phyloP scores from a whole-genome alignment of 2,797 vertebrate genomes.

The Mallotus villosus region DNA sequence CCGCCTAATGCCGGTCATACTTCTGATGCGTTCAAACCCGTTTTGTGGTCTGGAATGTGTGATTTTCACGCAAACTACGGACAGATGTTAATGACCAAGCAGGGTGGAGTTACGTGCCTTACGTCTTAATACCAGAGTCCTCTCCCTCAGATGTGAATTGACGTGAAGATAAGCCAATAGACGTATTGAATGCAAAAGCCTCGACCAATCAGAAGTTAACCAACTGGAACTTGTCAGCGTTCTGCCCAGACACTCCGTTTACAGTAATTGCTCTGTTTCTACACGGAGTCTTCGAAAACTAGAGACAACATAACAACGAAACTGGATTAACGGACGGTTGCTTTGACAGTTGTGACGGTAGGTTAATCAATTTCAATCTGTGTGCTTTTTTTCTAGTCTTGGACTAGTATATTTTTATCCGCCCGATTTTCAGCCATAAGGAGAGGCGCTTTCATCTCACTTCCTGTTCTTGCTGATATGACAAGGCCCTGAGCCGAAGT shows the following conservation, averaged over 20 bases:
- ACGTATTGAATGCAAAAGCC: not conserved
- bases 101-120: constrained; percentile 74
- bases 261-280: constrained; percentile 61
- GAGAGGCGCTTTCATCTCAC: constrained; percentile 67
- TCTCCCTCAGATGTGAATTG: constrained; percentile 34
- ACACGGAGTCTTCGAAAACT: constrained; percentile 47
- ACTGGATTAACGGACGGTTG: constrained; percentile 1
- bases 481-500: constrained; percentile 67
- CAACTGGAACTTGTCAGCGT: constrained; percentile 41
- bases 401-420: not conserved
- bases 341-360: constrained; percentile 47
- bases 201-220: constrained; percentile 73
- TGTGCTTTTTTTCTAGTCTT: not conserved
- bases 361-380: constrained; percentile 12
- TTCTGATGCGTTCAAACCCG: constrained; percentile 66
- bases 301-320: constrained; percentile 26
- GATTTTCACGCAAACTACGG: constrained; percentile 58
- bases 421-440: constrained; percentile 35
- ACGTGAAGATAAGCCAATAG: constrained; percentile 60
- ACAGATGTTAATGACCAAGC: constrained; percentile 66
- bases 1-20: constrained; percentile 49
- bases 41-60: constrained; percentile 56
- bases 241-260: constrained; percentile 31
- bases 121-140: constrained; percentile 64
- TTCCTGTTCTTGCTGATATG: constrained; percentile 70